Percentiles rank a stretch among this genome's conserved stretches.
Conservation (phyloP, 1,140 invertebrate species). For the Diorhabda sublineata region DNA sequence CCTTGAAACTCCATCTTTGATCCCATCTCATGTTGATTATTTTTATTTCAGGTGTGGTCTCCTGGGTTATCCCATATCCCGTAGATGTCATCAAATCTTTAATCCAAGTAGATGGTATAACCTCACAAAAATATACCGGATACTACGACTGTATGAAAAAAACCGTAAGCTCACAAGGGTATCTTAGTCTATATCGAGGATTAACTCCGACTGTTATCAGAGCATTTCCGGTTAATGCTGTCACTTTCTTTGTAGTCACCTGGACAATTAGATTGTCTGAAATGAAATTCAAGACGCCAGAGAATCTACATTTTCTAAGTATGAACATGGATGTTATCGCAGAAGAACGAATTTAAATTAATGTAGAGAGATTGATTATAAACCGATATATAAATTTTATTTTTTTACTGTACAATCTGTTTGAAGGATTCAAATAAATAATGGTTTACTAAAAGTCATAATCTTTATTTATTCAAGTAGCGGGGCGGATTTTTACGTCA, state of each 20-base stretch:
- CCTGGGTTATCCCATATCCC: slow-evolving; percentile 84
- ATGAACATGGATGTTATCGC: too few species aligned
- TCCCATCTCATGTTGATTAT: slow-evolving; percentile 38
- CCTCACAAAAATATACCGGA: slow-evolving; percentile 58
- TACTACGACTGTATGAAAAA: slow-evolving; percentile 67
- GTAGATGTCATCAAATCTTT: slow-evolving; percentile 87
- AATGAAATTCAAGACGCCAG: slow-evolving; percentile 9
- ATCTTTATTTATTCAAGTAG: too few species aligned
- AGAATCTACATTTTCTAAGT: background rate
- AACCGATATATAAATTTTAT: too few species aligned
- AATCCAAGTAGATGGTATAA: slow-evolving; percentile 70
- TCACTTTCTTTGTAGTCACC: slow-evolving; percentile 80
- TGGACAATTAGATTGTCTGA: slow-evolving; percentile 58
- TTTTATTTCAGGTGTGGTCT: slow-evolving; percentile 55
- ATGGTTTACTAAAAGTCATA: too few species aligned
- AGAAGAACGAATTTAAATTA: too few species aligned
- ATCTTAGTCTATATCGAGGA: slow-evolving; percentile 63
- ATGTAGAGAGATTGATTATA: too few species aligned
- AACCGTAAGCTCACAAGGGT: slow-evolving; percentile 66
- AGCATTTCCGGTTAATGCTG: slow-evolving; percentile 90
- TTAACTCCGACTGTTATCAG: slow-evolving; percentile 72
- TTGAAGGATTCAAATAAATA: too few species aligned
- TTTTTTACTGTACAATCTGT: too few species aligned
- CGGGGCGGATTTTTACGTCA: too few species aligned
- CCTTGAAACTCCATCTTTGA: too few species aligned